Conservation (phyloP, 2,888 invertebrate genomes). For the Stenotaenia linearis region DNA sequence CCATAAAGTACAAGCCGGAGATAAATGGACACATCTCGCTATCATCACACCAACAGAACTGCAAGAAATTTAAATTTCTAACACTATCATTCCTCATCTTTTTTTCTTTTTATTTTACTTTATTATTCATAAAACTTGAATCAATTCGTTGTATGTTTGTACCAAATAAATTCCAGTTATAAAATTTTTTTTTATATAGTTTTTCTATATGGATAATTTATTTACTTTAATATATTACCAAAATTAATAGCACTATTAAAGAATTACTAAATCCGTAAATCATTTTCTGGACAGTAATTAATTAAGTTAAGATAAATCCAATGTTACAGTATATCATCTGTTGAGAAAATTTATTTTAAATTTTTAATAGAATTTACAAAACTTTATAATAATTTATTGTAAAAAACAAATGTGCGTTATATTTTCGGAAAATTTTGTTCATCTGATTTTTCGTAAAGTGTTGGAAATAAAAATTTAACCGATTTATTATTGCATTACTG, state of each 20-base stretch:
- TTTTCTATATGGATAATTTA: not conserved
- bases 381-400: too few species aligned
- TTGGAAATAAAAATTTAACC: too few species aligned
- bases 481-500: too few species aligned
- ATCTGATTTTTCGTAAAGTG: too few species aligned
- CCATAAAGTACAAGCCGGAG: not conserved
- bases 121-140: not conserved
- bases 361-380: too few species aligned
- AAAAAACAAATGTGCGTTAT: too few species aligned
- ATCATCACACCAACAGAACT: not conserved
- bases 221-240: not conserved
- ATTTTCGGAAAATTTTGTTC: too few species aligned
- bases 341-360: too few species aligned
- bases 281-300: not conserved
- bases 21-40: constrained; percentile 24
- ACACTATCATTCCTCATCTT: not conserved
- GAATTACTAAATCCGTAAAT: not conserved
- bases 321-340: too few species aligned
- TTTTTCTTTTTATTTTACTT: not conserved
- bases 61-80: not conserved
- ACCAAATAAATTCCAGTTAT: not conserved
- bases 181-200: not conserved
- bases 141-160: not conserved
- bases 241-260: not conserved
- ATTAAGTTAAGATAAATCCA: too few species aligned